Percentiles rank a stretch among this genome's conserved stretches.
Evolutionary conservation across 2,888 invertebrate genomes (phyloP).

Genomic region (Heliconius erato): DNA sequence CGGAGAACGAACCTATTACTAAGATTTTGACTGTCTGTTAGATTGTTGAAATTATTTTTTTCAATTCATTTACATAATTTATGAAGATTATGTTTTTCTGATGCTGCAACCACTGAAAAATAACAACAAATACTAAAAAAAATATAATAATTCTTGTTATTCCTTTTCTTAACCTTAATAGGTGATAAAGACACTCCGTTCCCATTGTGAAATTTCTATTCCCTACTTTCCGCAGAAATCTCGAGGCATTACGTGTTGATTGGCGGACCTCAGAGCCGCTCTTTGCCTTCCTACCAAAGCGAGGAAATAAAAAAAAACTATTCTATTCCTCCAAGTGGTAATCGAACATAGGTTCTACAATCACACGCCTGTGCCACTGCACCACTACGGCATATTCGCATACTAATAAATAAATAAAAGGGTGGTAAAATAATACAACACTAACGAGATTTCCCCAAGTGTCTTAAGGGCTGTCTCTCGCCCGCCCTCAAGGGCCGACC

Average conservation of each 20-base stretch:
- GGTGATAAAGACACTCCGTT: too few relatives aligned
- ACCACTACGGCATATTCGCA: neutral
- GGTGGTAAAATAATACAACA: conserved; percentile 37
- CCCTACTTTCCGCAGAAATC: neutral
- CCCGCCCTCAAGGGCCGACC: conserved; percentile 42
- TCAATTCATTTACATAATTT: too few relatives aligned
- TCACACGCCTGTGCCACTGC: too few relatives aligned
- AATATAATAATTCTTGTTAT: neutral
- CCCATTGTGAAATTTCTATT: neutral
- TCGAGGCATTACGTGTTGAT: neutral
- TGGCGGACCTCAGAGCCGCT: neutral
- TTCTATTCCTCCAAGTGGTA: neutral
- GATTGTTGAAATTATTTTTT: too few relatives aligned
- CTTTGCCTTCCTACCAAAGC: neutral
- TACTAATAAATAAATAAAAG: conserved; percentile 21
- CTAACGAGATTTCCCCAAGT: conserved; percentile 37
- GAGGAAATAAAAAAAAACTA: neutral
- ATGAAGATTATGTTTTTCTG: too few relatives aligned
- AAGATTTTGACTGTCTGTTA: too few relatives aligned
- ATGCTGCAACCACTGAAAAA: too few relatives aligned
- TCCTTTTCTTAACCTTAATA: neutral
- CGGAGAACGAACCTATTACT: too few relatives aligned
- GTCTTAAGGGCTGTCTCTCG: conserved; percentile 36
- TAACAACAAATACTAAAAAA: too few relatives aligned
- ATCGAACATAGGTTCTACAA: neutral